Evolutionary conservation across 1,140 invertebrate genomes (phyloP), one percentile per base, ranked within the genome.

Genomic region (Nasonia giraulti): DNA sequence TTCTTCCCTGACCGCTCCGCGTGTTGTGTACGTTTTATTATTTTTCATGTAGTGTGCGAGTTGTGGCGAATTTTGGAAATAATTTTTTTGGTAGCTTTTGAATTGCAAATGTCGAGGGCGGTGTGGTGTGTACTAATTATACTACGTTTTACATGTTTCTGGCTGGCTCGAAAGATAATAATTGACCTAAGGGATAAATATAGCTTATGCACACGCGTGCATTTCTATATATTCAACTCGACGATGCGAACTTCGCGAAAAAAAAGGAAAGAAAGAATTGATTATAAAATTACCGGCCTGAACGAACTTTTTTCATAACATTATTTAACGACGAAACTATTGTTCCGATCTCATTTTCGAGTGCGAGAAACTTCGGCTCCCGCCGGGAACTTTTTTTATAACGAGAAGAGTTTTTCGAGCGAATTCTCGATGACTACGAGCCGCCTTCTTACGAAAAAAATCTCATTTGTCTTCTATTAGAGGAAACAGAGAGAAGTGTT

Each of bases 341-440:
- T 82, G 31, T 14, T 76, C 31, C 55, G 44, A 77, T 77, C 62
- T 68, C 2, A 17, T 50, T 73, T 79, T 69, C 76, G 55, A 79
- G 47, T 37, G 20, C 14, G 0, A 55, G 23, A n/a, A 62, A 76
- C 73, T 76, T 75, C 40, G 40, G 12, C 23, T 20, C 14, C 40
- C 50, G 3, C 14, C 8, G 12, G 23, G 2, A 77, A 83, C 75
- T 83, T 83, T 83, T 69, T 83, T 69, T 62, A 79, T 84, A 84
- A 79, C 55, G 62, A 77, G 82, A 44, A 84, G 62, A 79, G 37
- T 84, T 84, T 84, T 84, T 47, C n/a, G 12, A 77, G 82, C 68
- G 31, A 69, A 10, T 71, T 79, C 44, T 40, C 44, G 31, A 79
- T 79, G 31, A 78, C 40, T 69, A 69, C 11, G 69, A 3, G 2